Conservation (phyloP, 2,888 invertebrate genomes). For the Odontomyia ornata region DNA sequence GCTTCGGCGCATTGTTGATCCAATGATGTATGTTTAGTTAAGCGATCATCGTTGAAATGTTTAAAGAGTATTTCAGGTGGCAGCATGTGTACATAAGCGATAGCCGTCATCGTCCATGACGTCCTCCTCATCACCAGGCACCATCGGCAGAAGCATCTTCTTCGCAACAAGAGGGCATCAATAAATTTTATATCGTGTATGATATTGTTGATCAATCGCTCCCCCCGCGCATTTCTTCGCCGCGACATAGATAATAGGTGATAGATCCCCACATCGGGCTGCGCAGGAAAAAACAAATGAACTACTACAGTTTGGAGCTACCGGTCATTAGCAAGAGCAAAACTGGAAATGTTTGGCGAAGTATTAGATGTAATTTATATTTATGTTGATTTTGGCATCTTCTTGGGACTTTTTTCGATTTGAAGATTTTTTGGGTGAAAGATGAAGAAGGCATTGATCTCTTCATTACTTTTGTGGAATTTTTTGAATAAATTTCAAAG, state of each 20-base stretch:
- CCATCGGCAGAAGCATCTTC: neutral
- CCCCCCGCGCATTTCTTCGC: neutral
- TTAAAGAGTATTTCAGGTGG: slow-evolving; percentile 1
- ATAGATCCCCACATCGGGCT: neutral
- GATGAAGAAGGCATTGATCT: too few relatives aligned
- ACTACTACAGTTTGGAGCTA: neutral
- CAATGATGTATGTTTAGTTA: slow-evolving; percentile 25
- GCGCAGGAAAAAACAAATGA: neutral
- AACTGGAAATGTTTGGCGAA: neutral
- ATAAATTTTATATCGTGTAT: slow-evolving; percentile 15
- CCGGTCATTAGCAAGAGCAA: slow-evolving; percentile 24
- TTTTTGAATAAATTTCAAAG: too few relatives aligned
- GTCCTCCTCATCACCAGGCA: neutral
- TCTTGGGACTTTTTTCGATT: too few relatives aligned
- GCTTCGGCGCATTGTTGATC: too few relatives aligned
- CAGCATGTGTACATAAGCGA: neutral
- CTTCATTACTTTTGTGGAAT: too few relatives aligned
- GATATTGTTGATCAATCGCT: slow-evolving; percentile 18
- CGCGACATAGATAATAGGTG: too few relatives aligned
- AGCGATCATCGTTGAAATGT: slow-evolving; percentile 23
- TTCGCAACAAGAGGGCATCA: slow-evolving; percentile 1
- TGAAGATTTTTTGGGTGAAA: too few relatives aligned
- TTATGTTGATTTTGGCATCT: too few relatives aligned
- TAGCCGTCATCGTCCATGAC: neutral
- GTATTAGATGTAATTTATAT: too few relatives aligned